These are phyloP conservation scores for Samia ricini DNA, from an alignment of 1,140 invertebrate genomes.

Conservation along the genomic window DNA sequence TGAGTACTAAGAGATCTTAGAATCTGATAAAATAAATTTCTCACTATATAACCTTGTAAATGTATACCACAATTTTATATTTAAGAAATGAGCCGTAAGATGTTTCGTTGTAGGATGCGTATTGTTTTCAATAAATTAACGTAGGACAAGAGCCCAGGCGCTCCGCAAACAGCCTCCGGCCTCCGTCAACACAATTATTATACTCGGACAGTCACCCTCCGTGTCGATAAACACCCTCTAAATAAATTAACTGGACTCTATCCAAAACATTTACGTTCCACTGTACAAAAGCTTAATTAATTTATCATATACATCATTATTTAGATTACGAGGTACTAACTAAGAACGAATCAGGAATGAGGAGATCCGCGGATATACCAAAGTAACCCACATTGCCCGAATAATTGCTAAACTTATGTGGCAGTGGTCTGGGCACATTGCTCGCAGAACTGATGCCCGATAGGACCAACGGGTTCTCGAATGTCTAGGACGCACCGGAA, in stretches of 20 bases:
- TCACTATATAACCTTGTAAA: no score
- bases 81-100: not conserved
- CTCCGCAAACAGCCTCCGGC: constrained; percentile 58
- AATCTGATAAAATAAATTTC: no score
- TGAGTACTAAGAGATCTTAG: no score
- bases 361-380: no score
- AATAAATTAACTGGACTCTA: constrained; percentile 68
- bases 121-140: constrained; percentile 76
- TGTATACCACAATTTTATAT: no score
- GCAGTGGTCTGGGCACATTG: no score
- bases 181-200: constrained; percentile 76
- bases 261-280: constrained; percentile 27
- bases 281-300: constrained; percentile 21
- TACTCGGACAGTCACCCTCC: constrained; percentile 70
- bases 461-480: no score
- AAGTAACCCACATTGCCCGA: no score
- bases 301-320: constrained; percentile 7
- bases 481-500: no score
- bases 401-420: no score
- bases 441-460: no score
- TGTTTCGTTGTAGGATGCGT: constrained; percentile 24
- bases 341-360: no score
- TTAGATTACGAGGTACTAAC: not conserved
- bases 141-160: constrained; percentile 43
- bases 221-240: constrained; percentile 67